Base-by-base conservation (phyloP, 2,113 vertebrate genomes). In the Solea solea region DNA sequence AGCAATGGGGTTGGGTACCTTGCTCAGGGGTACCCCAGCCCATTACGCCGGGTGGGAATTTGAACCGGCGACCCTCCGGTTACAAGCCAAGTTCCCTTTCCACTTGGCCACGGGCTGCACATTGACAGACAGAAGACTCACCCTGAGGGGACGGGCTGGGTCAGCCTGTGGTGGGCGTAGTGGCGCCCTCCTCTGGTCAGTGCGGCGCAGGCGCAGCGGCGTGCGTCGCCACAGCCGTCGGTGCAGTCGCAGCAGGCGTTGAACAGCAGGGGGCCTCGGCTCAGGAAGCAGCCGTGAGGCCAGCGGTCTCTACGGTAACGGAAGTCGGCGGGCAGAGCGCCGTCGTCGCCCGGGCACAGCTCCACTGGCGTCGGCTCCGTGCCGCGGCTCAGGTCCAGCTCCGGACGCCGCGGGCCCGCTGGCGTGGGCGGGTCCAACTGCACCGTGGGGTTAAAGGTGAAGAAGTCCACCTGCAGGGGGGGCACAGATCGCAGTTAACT, bases 221-320 rank as follows among this genome's bases (percentile, higher is more conserved):
- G 49, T 27, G 86, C 84, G 52, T 97, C 91, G 0, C 65, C 46
- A 87, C 97, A 97, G 81, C 95, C 96, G 60, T 96, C 95, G 0
- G 81, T 91, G 82, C 97, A 99, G 87, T 94, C 93, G 78, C 97
- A 99, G 9, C 95, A 97, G 58, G 89, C 85, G 27, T 65, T 34
- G 89, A 97, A 97, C 15, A 93, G 76, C 8, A 81, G 79, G 3
- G 71, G 49, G 9, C 91, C 86, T 14, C 92, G 86, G 68, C 93
- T 95, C 68, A 98, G 88, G 55, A 92, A 96, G 80, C 95, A 97
- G 66, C 95, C 92, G 14, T 93, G 95, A 0, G 97, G 97, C 97
- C 95, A 97, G 0, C 96, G 90, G 0, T 93, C 92, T 72, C 94
- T 96, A 40, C 96, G 92, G 64, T 98, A 99, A 11, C 95, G 96